Evolutionary conservation across 2,888 invertebrate genomes (phyloP), one percentile per base, ranked within the genome.

Genomic region (Cacoxenus indagator): DNA sequence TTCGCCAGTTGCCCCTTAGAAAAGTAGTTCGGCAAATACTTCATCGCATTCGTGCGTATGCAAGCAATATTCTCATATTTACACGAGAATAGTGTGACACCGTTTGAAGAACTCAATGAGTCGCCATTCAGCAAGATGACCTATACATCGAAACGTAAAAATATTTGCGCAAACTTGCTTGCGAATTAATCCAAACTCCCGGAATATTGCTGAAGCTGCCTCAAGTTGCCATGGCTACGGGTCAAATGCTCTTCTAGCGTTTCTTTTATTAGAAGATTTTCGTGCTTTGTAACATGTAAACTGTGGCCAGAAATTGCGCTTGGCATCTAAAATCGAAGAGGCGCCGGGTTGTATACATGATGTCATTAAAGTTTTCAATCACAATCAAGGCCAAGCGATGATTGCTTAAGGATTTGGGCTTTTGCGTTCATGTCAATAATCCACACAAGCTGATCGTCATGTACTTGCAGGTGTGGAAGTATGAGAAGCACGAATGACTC

Each of bases 271-370:
- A 96, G 27, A 99, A 99, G 89, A 99, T 99, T 57, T 95, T 99
- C 87, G 97, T 99, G 55, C 93, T 97, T 75, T 96, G 98, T 89
- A 95, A 96, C 70, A 97, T 98, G 93, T 99, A 99, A 90, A 96
- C 96, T 31, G 95, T 97, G 77, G 98, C 99, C 5, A 99, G 99
- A 98, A 98, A 97, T 19, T 98, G 98, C 87, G 92, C 87, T 90
- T 99, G 80, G 99, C 99, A 14, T 98, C 98, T 22, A 99, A 99
- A 91, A 98, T 99, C 65, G 99, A 99, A 89, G 99, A 99, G 88
- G 96, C 96, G 48, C 98, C 98, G 0, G 92, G 99, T 77, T 91
- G 97, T 78, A 96, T 97, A 74, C 91, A 99, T 77, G 99, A 99
- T 89, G 97, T 99, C 11, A 96, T 99, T 75, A 99, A 98, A 88